Percentiles rank a stretch among this genome's conserved stretches.
These are phyloP conservation scores for Agrochola lychnidis DNA, from an alignment of 2,888 invertebrate species.

Conservation along the genomic window DNA sequence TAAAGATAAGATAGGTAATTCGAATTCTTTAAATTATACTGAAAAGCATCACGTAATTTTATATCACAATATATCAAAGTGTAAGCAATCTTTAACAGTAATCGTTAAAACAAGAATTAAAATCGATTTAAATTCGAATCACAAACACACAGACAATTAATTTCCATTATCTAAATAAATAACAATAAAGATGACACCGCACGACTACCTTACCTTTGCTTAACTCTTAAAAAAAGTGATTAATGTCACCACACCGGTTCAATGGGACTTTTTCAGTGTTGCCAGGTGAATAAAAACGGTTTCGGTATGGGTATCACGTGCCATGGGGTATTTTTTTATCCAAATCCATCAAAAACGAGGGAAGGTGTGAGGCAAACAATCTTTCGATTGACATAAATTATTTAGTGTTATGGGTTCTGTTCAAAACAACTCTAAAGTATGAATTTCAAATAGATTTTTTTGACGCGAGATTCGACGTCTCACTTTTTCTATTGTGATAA, in stretches of 20 bases:
- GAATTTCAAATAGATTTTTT: background rate
- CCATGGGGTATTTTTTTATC: constrained; percentile 15
- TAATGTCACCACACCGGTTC: constrained; percentile 42
- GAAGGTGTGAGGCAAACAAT: constrained; percentile 19
- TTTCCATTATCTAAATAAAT: constrained; percentile 66
- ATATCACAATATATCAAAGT: constrained; percentile 41
- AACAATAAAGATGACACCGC: constrained; percentile 66
- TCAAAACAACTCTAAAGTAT: background rate
- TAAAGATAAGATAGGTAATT: constrained; percentile 14
- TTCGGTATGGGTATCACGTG: constrained; percentile 58
- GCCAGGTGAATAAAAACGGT: constrained; percentile 43
- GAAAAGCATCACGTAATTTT: constrained; percentile 16
- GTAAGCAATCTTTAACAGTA: constrained; percentile 44
- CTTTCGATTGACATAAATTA: constrained; percentile 17
- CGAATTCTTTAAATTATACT: constrained; percentile 15
- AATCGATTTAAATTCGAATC: constrained; percentile 64
- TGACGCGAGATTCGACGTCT: background rate
- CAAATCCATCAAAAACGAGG: background rate
- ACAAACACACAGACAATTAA: constrained; percentile 59
- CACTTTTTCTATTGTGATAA: background rate
- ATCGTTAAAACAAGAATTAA: constrained; percentile 37
- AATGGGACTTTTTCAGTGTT: constrained; percentile 47
- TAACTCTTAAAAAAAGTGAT: constrained; percentile 56
- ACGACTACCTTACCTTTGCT: constrained; percentile 46
- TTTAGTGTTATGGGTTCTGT: constrained; percentile 7